Evolutionary conservation across 2,888 invertebrate genomes (phyloP).

Genomic region (Trissolcus japonicus): DNA sequence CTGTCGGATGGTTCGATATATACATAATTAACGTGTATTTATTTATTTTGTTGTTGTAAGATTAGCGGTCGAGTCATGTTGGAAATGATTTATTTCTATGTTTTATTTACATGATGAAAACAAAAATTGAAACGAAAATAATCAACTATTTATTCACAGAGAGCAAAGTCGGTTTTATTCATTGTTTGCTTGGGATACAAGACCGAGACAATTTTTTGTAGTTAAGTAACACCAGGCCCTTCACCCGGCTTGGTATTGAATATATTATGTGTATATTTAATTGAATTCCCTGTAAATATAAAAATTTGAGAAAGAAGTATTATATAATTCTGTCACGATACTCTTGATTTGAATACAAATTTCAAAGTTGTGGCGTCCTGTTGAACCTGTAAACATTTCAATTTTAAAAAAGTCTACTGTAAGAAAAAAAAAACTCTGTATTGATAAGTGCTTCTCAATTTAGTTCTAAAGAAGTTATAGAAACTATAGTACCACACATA

Average conservation of each 20-base stretch:
- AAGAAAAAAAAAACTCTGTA: too few relatives aligned
- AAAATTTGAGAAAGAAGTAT: constrained; percentile 32
- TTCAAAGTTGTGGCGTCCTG: constrained; percentile 9
- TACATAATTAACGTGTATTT: constrained; percentile 10
- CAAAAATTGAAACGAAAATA: neutral
- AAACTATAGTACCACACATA: too few relatives aligned
- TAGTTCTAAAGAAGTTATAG: too few relatives aligned
- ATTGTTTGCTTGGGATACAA: too few relatives aligned
- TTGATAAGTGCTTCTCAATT: too few relatives aligned
- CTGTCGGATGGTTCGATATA: constrained; percentile 12
- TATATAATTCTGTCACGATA: constrained; percentile 39
- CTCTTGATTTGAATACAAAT: constrained; percentile 28
- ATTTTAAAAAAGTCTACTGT: neutral
- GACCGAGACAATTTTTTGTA: constrained; percentile 8
- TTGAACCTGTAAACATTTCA: constrained; percentile 8
- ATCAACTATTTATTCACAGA: constrained; percentile 1
- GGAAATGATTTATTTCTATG: constrained; percentile 7
- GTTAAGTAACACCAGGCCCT: constrained; percentile 29
- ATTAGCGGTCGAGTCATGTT: constrained; percentile 1
- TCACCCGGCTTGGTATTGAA: constrained; percentile 28
- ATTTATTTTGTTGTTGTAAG: constrained; percentile 47
- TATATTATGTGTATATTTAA: constrained; percentile 49
- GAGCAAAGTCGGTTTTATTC: neutral
- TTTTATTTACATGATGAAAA: constrained; percentile 7
- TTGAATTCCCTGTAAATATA: constrained; percentile 39